Evolutionary conservation across 2,888 invertebrate genomes (phyloP), one percentile per base, ranked within the genome.

Genomic region (Schrankia costaestrigalis): DNA sequence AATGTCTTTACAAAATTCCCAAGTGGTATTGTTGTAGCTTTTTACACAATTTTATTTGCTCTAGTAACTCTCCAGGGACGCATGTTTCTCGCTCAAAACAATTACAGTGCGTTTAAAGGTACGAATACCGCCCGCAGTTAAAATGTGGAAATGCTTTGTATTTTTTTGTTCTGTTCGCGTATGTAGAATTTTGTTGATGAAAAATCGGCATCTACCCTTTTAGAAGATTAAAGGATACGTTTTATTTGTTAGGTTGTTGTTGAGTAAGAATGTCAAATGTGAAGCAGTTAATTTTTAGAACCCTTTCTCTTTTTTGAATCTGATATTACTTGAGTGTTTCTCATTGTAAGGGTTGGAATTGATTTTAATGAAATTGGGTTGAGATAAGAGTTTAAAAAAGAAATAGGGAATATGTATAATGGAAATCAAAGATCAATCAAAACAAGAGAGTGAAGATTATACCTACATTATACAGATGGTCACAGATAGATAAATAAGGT

Each of bases 11-110:
- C n/a, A n/a, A n/a, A n/a, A n/a, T n/a, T n/a, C n/a, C n/a, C n/a
- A n/a, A n/a, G n/a, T n/a, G n/a, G n/a, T n/a, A n/a, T 51, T 45
- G 47, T 53, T 41, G 54, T 48, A 41, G 35, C 38, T 39, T 46
- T 50, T 53, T 41, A 56, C 45, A 51, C 35, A 46, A 35, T 48
- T 57, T 54, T 56, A 54, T 56, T 56, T 56, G 35, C 42, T 37
- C 32, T 46, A 23, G 31, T 29, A 31, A 31, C 35, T 35, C 56
- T 18, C 41, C 6, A 26, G 48, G 44, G 57, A 35, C 47, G 39
- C 42, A 43, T 53, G 45, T 43, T 50, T 53, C 50, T 42, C 55
- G 34, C 48, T 43, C 31, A 51, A 56, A 56, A 51, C 56, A 56
- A 57, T 56, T 56, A 54, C 50, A 41, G 43, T 36, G 39, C 54